phyloP scores from a whole-genome alignment of 2,888 invertebrate genomes.

The Camptogramma bilineatum region DNA sequence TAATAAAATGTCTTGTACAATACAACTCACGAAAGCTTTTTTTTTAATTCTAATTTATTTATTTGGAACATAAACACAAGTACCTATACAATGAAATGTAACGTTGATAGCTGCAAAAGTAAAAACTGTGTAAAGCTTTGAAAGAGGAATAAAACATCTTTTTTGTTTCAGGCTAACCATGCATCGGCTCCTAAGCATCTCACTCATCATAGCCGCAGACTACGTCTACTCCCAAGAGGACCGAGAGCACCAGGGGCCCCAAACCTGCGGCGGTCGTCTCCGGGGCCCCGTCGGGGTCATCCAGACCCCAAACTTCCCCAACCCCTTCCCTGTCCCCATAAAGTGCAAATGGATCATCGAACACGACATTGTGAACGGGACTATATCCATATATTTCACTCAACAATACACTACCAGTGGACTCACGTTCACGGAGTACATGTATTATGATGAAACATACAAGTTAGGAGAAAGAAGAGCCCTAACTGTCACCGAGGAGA shows the following conservation, averaged over 20 bases:
- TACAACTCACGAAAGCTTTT: too few species aligned
- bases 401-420: slow-evolving; percentile 94
- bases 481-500: slow-evolving; percentile 89
- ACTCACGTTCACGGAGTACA: slow-evolving; percentile 90
- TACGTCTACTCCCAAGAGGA: slow-evolving; percentile 62
- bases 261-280: slow-evolving; percentile 88
- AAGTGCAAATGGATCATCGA: slow-evolving; percentile 94
- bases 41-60: too few species aligned
- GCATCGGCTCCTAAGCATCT: slow-evolving; percentile 65
- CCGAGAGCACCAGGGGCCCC: slow-evolving; percentile 71
- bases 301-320: slow-evolving; percentile 94
- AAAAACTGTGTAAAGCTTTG: too few species aligned
- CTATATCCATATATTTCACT: slow-evolving; percentile 94
- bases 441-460: slow-evolving; percentile 89
- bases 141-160: background rate
- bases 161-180: slow-evolving; percentile 70
- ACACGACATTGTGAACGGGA: slow-evolving; percentile 90
- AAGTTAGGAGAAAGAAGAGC: slow-evolving; percentile 88
- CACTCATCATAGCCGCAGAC: slow-evolving; percentile 64
- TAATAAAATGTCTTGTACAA: too few species aligned
- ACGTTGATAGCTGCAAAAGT: too few species aligned
- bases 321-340: slow-evolving; percentile 92
- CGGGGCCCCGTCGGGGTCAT: slow-evolving; percentile 89
- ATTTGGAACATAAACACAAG: too few species aligned
- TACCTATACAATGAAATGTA: too few species aligned